phyloP scores from a whole-genome alignment of 2,797 vertebrate genomes.

The Sphenodon punctatus region DNA sequence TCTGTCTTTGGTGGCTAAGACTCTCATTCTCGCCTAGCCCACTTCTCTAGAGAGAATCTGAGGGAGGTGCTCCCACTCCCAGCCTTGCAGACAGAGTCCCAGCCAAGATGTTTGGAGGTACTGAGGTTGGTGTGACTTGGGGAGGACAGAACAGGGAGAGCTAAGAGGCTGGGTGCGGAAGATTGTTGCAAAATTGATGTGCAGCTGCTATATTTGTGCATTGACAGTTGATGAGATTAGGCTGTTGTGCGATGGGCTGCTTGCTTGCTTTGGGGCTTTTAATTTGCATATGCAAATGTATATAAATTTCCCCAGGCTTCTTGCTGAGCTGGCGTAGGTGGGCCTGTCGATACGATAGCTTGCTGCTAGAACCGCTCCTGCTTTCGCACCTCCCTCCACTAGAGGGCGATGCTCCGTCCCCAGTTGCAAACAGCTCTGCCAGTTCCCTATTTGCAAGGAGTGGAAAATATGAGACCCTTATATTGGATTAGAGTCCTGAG shows the following conservation, averaged over 20 bases:
- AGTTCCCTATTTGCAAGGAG: too few relatives aligned
- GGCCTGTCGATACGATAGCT: neutral
- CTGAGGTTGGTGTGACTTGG: neutral
- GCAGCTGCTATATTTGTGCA: neutral
- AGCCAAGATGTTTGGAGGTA: too few relatives aligned
- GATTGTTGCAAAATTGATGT: constrained; percentile 12
- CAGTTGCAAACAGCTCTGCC: neutral
- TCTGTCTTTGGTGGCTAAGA: too few relatives aligned
- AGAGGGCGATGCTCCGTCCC: neutral
- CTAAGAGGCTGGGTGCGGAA: neutral
- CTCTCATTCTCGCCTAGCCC: too few relatives aligned
- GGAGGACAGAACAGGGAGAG: neutral
- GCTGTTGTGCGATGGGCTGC: constrained; percentile 54
- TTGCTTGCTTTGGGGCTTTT: constrained; percentile 32
- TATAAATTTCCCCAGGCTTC: constrained; percentile 4
- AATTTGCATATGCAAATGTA: constrained; percentile 1
- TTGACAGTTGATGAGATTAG: constrained; percentile 39
- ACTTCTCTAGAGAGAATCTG: too few relatives aligned
- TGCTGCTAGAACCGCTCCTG: neutral
- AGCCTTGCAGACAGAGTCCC: too few relatives aligned
- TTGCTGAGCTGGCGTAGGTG: neutral
- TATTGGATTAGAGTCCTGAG: too few relatives aligned
- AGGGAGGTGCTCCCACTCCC: too few relatives aligned
- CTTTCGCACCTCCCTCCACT: neutral
- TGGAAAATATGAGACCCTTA: too few relatives aligned